These are phyloP conservation scores for Copidosoma floridanum DNA, from an alignment of 1,140 invertebrate species.

Conservation along the genomic window DNA sequence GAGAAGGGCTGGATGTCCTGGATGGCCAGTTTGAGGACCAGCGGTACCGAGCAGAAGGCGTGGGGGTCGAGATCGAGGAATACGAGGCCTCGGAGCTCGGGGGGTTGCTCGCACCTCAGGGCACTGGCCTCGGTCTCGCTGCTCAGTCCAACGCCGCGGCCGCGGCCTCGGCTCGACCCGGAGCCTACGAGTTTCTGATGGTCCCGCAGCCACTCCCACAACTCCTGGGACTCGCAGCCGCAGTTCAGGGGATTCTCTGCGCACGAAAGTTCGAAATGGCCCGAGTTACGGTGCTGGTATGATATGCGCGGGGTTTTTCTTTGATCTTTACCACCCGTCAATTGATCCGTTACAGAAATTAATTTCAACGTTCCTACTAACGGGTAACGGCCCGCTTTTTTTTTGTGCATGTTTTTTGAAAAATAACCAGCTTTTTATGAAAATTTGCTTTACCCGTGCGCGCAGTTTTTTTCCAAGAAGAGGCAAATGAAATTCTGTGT, in stretches of 20 bases:
- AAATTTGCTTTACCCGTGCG: too few species aligned
- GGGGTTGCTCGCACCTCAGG: slow-evolving; percentile 75
- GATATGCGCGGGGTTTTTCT: too few species aligned
- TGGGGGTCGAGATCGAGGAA: slow-evolving; percentile 77
- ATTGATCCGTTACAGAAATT: too few species aligned
- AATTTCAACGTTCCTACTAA: too few species aligned
- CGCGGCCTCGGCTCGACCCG: slow-evolving; percentile 54
- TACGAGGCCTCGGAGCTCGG: slow-evolving; percentile 71
- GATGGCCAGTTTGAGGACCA: slow-evolving; percentile 79
- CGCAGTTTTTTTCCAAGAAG: too few species aligned
- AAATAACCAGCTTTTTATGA: too few species aligned
- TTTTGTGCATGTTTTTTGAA: too few species aligned
- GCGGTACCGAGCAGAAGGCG: slow-evolving; percentile 78
- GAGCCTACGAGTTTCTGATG: slow-evolving; percentile 72
- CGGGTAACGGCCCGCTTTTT: too few species aligned
- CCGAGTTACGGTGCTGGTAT: too few species aligned
- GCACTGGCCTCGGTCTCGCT: slow-evolving; percentile 52
- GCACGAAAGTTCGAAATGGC: slow-evolving; percentile 39
- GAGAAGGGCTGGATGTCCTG: slow-evolving; percentile 86
- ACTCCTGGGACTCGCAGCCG: slow-evolving; percentile 78
- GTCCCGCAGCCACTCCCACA: slow-evolving; percentile 86
- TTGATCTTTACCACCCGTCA: too few species aligned
- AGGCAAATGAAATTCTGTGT: too few species aligned
- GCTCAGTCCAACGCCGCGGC: slow-evolving; percentile 51
- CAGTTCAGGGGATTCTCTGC: slow-evolving; percentile 82